Evolutionary conservation across 2,797 vertebrate species (phyloP), one percentile per base, ranked within the genome.

Genomic region (Okamejei kenojei): DNA sequence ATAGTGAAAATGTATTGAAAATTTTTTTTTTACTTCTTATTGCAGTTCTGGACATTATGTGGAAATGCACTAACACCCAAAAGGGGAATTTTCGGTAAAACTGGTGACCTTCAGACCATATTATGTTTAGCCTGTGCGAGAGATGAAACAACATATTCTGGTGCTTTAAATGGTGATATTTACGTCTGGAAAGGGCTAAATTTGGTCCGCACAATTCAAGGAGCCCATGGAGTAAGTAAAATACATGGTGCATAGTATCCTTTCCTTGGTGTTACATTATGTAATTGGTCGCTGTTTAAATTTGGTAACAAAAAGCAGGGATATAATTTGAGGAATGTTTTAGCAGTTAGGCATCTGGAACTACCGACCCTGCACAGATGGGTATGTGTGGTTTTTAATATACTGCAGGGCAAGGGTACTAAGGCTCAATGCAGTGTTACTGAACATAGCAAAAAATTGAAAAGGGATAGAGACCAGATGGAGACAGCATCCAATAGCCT

Each of bases 21-120:
- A 74, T 76, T 38, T 71, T 71, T 90, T 94, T 93, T 17, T 93
- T 94, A 54, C 88, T 95, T 93, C 17, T 17, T 91, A 1, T 94
- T 93, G 6, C 94, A 99, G 99, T 99, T 99, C 95, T 99, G 99
- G 98, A 97, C 97, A 0, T 94, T 99, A 73, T 99, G 98, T 95
- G 98, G 98, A 93, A 99, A 99, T 1, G 97, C 98, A 1, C 94
- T 99, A 94, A 98, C 98, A 1, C 98, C 98, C 0, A 99, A 98
- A 95, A 96, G 98, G 94, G 99, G 99, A 21, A 96, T 99, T 90
- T 99, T 99, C 93, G 99, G 98, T 93, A 99, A 98, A 96, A 97
- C 97, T 0, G 98, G 99, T 21, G 98, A 99, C 95, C 97, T 99
- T 73, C 99, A 99, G 96, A 99, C 99, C 93, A 99, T 99, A 94